phyloP scores from a whole-genome alignment of 2,797 vertebrate genomes.

The Thalassophryne amazonica region DNA sequence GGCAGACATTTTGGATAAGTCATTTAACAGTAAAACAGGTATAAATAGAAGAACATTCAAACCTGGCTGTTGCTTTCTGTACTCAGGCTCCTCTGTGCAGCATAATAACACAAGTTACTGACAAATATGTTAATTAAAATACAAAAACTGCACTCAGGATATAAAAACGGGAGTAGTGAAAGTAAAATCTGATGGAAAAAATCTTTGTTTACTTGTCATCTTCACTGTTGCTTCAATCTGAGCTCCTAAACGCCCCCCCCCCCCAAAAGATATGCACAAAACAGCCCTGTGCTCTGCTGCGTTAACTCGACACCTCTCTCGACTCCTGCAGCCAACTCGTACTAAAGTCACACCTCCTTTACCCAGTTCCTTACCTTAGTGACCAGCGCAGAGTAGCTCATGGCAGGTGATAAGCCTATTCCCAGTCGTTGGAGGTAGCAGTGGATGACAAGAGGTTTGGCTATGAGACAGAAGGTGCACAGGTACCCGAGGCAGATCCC shows the following conservation, averaged over 20 bases:
- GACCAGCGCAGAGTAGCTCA: constrained; percentile 97
- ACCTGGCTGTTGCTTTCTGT: not conserved
- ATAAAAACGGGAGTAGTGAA: not conserved
- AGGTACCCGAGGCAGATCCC: constrained; percentile 96
- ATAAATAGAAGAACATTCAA: too few relatives aligned
- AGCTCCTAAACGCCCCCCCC: not conserved
- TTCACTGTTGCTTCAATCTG: not conserved
- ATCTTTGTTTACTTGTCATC: not conserved
- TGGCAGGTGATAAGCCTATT: constrained; percentile 94
- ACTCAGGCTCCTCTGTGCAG: not conserved
- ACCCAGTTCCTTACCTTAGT: constrained; percentile 80
- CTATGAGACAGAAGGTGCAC: constrained; percentile 95
- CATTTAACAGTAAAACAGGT: too few relatives aligned
- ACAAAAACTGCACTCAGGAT: not conserved
- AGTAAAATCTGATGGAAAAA: not conserved
- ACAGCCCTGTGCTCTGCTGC: not conserved
- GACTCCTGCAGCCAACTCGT: not conserved
- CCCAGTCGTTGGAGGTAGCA: constrained; percentile 96
- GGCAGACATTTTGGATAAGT: too few relatives aligned
- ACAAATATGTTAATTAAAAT: not conserved
- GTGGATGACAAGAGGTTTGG: constrained; percentile 90
- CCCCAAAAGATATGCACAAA: not conserved
- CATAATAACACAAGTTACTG: not conserved
- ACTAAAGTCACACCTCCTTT: not conserved
- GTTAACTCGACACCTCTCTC: not conserved